A percentile compares a stretch with the other conserved stretches of the same genome.
Evolutionary conservation across 2,797 vertebrate species (phyloP).

Genomic region (Erpetoichthys calabaricus): DNA sequence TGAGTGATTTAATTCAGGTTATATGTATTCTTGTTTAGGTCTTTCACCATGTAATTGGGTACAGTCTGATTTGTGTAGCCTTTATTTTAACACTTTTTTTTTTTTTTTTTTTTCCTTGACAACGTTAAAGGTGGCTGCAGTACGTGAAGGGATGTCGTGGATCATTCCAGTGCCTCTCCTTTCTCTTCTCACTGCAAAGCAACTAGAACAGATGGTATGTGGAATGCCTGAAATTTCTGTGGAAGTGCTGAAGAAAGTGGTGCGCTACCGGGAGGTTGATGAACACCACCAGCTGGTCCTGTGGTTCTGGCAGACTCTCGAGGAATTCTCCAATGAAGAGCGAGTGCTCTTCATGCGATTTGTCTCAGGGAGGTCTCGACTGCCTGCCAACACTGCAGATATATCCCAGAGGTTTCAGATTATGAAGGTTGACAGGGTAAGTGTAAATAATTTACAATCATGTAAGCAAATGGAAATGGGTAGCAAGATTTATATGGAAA

Average conservation of each 20-base stretch:
- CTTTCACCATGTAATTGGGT: no score
- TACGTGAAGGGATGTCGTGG: constrained; percentile 69
- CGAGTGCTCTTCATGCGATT: constrained; percentile 67
- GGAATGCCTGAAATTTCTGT: constrained; percentile 67
- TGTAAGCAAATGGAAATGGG: no score
- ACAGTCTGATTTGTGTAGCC: no score
- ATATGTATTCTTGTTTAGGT: no score
- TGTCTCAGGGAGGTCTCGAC: constrained; percentile 57
- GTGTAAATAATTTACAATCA: constrained; percentile 10
- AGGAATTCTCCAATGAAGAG: constrained; percentile 65
- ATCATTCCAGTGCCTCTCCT: constrained; percentile 58
- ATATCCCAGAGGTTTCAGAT: constrained; percentile 69
- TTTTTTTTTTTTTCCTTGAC: no score
- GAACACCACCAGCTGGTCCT: constrained; percentile 61
- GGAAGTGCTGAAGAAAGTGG: constrained; percentile 62
- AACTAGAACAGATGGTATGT: constrained; percentile 65
- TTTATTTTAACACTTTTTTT: no score
- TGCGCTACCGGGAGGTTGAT: constrained; percentile 61
- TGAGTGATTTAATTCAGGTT: no score
- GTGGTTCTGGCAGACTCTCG: constrained; percentile 65
- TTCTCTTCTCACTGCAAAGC: constrained; percentile 60
- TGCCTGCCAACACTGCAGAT: constrained; percentile 63
- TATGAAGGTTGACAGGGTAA: constrained; percentile 70
- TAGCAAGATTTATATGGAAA: no score
- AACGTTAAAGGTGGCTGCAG: constrained; percentile 48